Conservation (phyloP, 2,113 vertebrate species). For the Archocentrus centrarchus region DNA sequence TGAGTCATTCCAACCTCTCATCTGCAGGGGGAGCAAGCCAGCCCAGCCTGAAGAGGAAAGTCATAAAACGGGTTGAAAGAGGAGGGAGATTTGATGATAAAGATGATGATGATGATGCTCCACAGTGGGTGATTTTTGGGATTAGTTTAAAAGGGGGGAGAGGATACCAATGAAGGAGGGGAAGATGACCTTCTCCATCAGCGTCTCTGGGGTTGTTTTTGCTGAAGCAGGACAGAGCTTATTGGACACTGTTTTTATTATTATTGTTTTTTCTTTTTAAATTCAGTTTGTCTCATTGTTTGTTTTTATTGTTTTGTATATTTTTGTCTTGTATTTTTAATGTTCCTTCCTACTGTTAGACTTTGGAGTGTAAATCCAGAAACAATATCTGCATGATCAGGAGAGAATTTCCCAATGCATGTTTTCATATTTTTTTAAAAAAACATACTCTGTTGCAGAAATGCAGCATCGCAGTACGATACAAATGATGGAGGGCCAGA, state of each 20-base stretch:
- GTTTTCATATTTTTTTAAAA: constrained; percentile 23
- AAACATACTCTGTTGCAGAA: constrained; percentile 33
- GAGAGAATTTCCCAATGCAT: constrained; percentile 51
- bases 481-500: constrained; percentile 15
- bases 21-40: constrained; percentile 80
- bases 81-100: constrained; percentile 53
- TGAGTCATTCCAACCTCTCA: constrained; percentile 74
- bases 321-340: constrained; percentile 54
- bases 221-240: constrained; percentile 67
- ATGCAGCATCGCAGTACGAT: not conserved
- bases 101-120: constrained; percentile 36
- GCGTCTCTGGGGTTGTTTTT: constrained; percentile 64
- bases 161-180: constrained; percentile 28
- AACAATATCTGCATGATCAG: constrained; percentile 57
- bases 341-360: constrained; percentile 17
- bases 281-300: constrained; percentile 54
- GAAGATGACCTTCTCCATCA: constrained; percentile 32
- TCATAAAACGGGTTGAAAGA: constrained; percentile 27
- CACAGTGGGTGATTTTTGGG: constrained; percentile 65
- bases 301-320: constrained; percentile 56
- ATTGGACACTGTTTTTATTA: constrained; percentile 71
- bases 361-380: constrained; percentile 28
- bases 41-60: constrained; percentile 72
- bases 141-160: constrained; percentile 27
- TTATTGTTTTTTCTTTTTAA: constrained; percentile 53